phyloP scores from a whole-genome alignment of 2,888 invertebrate species.

The Drosophila monieri region DNA sequence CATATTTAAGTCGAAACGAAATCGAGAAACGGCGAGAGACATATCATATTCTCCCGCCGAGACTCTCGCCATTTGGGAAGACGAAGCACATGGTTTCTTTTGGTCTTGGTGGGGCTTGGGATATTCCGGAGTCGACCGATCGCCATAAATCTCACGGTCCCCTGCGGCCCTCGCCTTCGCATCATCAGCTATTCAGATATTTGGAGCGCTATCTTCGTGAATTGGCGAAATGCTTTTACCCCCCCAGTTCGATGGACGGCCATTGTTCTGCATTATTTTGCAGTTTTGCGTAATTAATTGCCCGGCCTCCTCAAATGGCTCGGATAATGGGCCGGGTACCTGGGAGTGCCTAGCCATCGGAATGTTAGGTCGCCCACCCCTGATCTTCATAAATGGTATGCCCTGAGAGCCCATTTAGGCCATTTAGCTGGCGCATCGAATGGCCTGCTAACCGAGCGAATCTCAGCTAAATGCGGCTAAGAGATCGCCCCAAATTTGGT shows the following conservation, averaged over 20 bases:
- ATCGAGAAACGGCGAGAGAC: constrained; percentile 1
- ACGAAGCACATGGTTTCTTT: constrained; percentile 69
- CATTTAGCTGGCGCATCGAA: constrained; percentile 29
- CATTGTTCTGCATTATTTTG: constrained; percentile 70
- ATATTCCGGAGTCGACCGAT: constrained; percentile 59
- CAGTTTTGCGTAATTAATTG: constrained; percentile 62
- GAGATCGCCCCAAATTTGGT: constrained; percentile 34
- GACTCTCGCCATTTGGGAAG: constrained; percentile 8
- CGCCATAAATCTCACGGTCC: constrained; percentile 64
- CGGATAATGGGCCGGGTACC: constrained; percentile 11
- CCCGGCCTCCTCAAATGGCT: constrained; percentile 43
- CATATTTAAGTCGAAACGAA: constrained; percentile 70
- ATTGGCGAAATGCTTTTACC: constrained; percentile 65
- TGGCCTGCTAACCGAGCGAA: constrained; percentile 12
- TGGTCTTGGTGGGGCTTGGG: constrained; percentile 58
- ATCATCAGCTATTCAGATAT: neutral
- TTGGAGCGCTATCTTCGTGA: constrained; percentile 25
- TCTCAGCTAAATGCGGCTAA: constrained; percentile 23
- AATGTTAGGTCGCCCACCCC: constrained; percentile 44
- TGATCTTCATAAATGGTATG: constrained; percentile 23
- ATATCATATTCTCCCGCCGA: constrained; percentile 14
- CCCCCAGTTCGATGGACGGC: constrained; percentile 27
- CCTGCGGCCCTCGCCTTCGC: constrained; percentile 3
- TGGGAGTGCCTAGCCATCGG: constrained; percentile 33
- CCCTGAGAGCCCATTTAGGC: constrained; percentile 6